Evolutionary conservation across 2,113 vertebrate genomes (phyloP).

Genomic region (Zapornia atra): DNA sequence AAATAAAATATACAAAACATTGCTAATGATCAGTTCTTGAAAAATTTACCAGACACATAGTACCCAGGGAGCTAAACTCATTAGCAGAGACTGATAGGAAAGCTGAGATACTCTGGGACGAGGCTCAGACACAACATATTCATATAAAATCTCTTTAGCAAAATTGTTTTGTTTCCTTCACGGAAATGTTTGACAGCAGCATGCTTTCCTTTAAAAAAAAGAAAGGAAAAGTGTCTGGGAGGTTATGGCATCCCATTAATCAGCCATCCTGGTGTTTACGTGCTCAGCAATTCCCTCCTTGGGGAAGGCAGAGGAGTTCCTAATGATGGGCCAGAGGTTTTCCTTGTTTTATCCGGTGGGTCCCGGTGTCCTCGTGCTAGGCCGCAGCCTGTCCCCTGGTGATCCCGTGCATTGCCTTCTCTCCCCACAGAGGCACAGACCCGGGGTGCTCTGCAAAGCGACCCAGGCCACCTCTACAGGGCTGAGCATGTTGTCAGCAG

Average conservation of each 20-base stretch:
- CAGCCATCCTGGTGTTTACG: not conserved
- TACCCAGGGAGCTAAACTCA: constrained; percentile 60
- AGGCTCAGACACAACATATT: constrained; percentile 26
- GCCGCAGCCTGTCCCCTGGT: not conserved
- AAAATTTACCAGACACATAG: constrained; percentile 64
- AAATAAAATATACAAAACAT: constrained; percentile 75
- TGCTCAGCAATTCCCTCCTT: not conserved
- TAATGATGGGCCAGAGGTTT: not conserved
- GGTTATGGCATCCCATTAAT: constrained; percentile 18
- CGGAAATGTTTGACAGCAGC: not conserved
- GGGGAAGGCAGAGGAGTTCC: not conserved
- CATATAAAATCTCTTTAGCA: constrained; percentile 12
- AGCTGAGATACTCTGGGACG: constrained; percentile 13
- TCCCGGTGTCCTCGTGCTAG: not conserved
- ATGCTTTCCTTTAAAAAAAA: not conserved
- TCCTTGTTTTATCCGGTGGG: not conserved
- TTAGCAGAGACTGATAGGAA: constrained; percentile 52
- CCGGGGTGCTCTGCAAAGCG: not conserved
- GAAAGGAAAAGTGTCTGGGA: not conserved
- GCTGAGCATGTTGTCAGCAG: not conserved
- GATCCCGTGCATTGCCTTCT: not conserved
- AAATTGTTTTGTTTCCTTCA: constrained; percentile 10
- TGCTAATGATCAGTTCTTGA: constrained; percentile 68
- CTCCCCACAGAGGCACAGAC: not conserved
- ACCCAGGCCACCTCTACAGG: not conserved